Percentiles rank a stretch among this genome's conserved stretches.
Conservation (phyloP, 2,113 vertebrate genomes). For the Gallinago media region DNA sequence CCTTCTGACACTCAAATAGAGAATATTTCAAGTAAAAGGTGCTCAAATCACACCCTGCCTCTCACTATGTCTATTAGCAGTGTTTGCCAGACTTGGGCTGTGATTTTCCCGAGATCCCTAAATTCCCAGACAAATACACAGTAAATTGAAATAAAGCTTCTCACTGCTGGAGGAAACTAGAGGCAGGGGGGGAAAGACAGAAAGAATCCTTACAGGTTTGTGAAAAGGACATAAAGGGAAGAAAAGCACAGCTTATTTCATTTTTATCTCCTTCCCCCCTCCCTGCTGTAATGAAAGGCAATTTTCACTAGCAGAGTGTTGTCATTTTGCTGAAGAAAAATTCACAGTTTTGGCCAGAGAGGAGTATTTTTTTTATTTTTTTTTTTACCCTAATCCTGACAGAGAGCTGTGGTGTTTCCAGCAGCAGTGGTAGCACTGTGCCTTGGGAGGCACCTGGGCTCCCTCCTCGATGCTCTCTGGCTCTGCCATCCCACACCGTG, state of each 20-base stretch:
- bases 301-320: constrained; percentile 14
- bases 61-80: background rate
- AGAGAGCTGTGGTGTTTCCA: background rate
- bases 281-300: constrained; percentile 14
- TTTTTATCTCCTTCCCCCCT: constrained; percentile 27
- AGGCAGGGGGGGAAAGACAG: background rate
- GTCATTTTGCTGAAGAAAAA: background rate
- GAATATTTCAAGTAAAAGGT: background rate
- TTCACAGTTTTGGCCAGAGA: constrained; percentile 4
- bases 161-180: background rate
- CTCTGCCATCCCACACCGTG: background rate
- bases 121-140: background rate
- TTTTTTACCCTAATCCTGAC: background rate
- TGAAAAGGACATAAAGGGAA: background rate
- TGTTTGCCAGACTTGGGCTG: background rate
- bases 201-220: background rate
- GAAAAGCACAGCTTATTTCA: constrained; percentile 6
- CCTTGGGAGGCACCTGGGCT: background rate
- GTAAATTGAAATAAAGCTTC: background rate
- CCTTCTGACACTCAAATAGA: too few species aligned
- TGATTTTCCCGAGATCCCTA: background rate
- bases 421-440: background rate
- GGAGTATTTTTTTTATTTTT: background rate
- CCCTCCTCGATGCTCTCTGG: background rate
- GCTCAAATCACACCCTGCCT: background rate